A percentile compares a stretch with the other conserved stretches of the same genome.
Conservation (phyloP, 2,113 vertebrate genomes). For the Phylloscopus trochilus region DNA sequence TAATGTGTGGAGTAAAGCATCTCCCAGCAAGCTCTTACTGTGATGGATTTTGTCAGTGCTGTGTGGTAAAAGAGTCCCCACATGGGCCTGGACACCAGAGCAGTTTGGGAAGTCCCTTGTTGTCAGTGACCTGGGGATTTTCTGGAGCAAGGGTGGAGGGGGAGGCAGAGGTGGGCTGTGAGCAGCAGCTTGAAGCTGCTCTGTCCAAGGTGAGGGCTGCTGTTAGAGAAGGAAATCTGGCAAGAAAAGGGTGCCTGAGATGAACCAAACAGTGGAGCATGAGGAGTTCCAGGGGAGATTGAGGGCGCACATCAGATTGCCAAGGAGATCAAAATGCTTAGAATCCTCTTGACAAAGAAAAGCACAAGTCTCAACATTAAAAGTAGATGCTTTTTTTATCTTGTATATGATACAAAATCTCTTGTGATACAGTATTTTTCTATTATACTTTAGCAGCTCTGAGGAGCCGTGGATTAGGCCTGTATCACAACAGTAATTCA, state of each 20-base stretch:
- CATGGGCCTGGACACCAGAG: background rate
- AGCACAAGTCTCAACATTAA: background rate
- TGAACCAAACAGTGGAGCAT: background rate
- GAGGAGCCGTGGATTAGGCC: constrained; percentile 56
- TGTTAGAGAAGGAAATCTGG: background rate
- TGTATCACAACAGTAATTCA: constrained; percentile 52
- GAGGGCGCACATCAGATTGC: background rate
- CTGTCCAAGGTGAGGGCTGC: background rate
- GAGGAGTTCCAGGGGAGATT: background rate
- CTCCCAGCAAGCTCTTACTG: background rate
- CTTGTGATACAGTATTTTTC: constrained; percentile 19
- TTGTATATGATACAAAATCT: constrained; percentile 16
- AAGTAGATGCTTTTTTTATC: constrained; percentile 44
- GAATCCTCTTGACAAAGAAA: background rate
- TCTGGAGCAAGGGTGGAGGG: background rate
- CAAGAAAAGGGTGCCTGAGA: background rate
- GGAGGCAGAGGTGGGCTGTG: background rate
- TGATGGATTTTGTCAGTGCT: background rate
- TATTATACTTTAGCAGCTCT: constrained; percentile 21
- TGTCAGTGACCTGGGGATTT: background rate
- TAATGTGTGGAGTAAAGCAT: background rate
- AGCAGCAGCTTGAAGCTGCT: background rate
- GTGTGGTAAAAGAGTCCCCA: background rate
- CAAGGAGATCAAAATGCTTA: background rate
- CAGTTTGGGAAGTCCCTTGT: background rate